Base-by-base conservation (phyloP, 2,888 invertebrate species). In the Caenorhabditis sinica region DNA sequence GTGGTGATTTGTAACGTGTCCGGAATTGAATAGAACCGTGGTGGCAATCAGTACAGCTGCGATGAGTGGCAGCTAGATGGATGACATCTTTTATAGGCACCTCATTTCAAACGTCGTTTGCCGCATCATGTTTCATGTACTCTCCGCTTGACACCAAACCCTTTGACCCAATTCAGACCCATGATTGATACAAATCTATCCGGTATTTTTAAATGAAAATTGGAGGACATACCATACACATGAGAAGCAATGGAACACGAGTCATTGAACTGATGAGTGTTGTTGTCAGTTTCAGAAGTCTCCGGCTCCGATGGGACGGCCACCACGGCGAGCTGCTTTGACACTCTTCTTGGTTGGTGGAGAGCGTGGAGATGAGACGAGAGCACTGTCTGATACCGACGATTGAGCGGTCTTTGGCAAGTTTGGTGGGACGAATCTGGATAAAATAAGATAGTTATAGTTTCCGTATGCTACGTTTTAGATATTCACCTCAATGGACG, bases 121-220 rank as follows among this genome's bases (percentile, higher is more conserved):
- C 79, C 79, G 79, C 79, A 72, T 79, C 79, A 72, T 79, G 72
- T 79, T 79, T 79, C 79, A 79, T 79, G 71, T 65, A 79, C 79
- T 79, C 79, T 71, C 60, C 68, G 53, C 40, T 66, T 51, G 61
- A 79, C 79, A 71, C 25, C 5, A 56, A 69, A 72, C 51, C 79
- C 45, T 72, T 58, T 79, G 79, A 79, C 79, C 79, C 53, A 79
- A 79, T 79, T 79, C 28, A 53, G 25, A 49, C n/a, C 28, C 33
- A n/a, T 53, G 79, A 72, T 72, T 71, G 69, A 79, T 71, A 25
- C 33, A n/a, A 53, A 40, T 25, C n/a, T 20, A 43, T 11, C 6
- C 13, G n/a, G 13, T 23, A 20, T 20, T 33, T 72, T 58, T 23
- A 20, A 58, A 72, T n/a, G 20, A 63, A 49, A 53, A 11, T 20